Evolutionary conservation across 2,888 invertebrate genomes (phyloP), one percentile per base, ranked within the genome.

Genomic region (Lacanobia wlatinum): DNA sequence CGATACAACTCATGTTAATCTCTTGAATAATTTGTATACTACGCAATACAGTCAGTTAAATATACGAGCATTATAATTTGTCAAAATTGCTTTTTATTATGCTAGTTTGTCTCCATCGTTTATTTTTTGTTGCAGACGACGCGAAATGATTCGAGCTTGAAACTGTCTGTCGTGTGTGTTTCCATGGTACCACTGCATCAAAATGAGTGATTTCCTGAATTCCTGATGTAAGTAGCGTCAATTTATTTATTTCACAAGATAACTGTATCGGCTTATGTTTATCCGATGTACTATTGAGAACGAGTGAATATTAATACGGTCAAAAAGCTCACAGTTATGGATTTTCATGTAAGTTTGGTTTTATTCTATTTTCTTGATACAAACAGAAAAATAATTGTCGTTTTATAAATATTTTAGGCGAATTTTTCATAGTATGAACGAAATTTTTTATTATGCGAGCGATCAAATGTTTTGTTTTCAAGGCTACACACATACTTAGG

Each of bases 271-370:
- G 10, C 4, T 8, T 21, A 4, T 46, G 4, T 9, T 18, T 56
- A 23, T n/a, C 6, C 3, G 12, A 34, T 8, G 14, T 12, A 8
- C 1, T 38, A 23, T 28, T n/a, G 12, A 0, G 4, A 52, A 21
- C 14, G 2, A n/a, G 23, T 21, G 6, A 61, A 21, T 16, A 56
- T 18, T 58, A 12, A 21, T 12, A 40, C 21, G 0, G 52, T 40
- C n/a, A 16, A 18, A 38, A 46, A 6, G n/a, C 1, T 21, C 50
- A 23, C 14, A 50, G 0, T 23, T 48, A 34, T 18, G 38, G 50
- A 62, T 74, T 18, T 60, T 18, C 12, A 38, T 3, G 75, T 75
- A 80, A 80, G 75, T 80, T 46, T 18, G 18, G 6, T 43, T 59
- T 21, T 7, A 21, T 52, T 59, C 8, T 48, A 21, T 50, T 59